These are phyloP conservation scores for Alexandromys fortis DNA, from an alignment of 2,113 vertebrate species.

Conservation along the genomic window DNA sequence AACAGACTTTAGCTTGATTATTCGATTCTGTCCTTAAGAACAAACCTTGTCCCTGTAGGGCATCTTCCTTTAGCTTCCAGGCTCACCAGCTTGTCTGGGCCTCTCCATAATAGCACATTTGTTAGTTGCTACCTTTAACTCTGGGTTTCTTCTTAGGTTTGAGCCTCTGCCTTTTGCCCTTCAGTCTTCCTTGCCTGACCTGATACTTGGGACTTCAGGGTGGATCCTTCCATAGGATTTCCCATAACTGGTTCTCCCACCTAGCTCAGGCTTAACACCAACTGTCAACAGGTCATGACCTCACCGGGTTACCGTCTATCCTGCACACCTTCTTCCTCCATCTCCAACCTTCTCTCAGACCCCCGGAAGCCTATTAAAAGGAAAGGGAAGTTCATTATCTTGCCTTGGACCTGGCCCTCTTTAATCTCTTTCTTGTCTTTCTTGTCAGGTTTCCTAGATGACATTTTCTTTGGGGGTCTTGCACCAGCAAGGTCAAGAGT, in stretches of 20 bases:
- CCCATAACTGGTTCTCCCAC: neutral
- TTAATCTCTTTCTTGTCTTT: neutral
- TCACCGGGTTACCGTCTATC: neutral
- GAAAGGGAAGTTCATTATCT: neutral
- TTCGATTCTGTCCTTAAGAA: neutral
- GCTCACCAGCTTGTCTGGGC: neutral
- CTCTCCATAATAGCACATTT: neutral
- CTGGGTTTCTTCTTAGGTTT: neutral
- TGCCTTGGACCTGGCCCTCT: neutral
- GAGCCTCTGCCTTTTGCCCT: neutral
- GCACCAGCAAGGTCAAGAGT: neutral
- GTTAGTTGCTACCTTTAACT: neutral
- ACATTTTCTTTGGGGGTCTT: neutral
- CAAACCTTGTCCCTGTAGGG: neutral
- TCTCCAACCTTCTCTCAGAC: neutral
- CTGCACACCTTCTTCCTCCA: neutral
- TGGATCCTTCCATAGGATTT: neutral
- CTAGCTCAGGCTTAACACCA: neutral
- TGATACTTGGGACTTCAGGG: neutral
- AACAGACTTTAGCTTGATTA: neutral
- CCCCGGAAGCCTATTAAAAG: neutral
- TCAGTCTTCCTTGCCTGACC: neutral
- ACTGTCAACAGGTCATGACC: neutral
- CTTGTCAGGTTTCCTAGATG: neutral
- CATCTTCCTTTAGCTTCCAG: neutral